These are phyloP conservation scores for Boloria selene DNA, from an alignment of 2,888 invertebrate species.

Conservation along the genomic window DNA sequence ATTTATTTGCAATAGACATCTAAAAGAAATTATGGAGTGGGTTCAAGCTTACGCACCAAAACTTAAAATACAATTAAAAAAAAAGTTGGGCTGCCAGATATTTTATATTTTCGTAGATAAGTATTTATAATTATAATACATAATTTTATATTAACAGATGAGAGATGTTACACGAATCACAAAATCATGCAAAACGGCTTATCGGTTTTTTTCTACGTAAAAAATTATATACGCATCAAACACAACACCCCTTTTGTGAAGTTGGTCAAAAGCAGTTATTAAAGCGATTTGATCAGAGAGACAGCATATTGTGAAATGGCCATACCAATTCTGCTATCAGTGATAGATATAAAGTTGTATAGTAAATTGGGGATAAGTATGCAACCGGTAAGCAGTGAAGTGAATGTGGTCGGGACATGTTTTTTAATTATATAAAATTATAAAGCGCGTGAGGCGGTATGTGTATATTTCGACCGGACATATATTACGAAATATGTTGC, in stretches of 20 bases:
- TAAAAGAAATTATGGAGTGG: too few species aligned
- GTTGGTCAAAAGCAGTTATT: neutral
- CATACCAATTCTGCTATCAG: slow-evolving; percentile 23
- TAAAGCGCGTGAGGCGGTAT: slow-evolving; percentile 34
- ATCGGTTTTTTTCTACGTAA: too few species aligned
- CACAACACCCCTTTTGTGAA: neutral
- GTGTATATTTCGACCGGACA: slow-evolving; percentile 31
- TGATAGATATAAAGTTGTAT: slow-evolving; percentile 26
- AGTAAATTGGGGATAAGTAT: slow-evolving; percentile 32
- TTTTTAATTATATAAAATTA: slow-evolving; percentile 33
- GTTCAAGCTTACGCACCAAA: too few species aligned
- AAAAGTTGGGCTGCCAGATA: too few species aligned
- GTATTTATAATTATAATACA: too few species aligned
- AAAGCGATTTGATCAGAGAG: neutral
- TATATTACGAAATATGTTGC: slow-evolving; percentile 30
- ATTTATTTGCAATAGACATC: too few species aligned
- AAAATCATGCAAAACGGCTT: too few species aligned
- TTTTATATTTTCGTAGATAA: too few species aligned
- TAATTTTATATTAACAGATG: too few species aligned
- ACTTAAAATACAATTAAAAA: too few species aligned
- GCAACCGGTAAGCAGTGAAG: slow-evolving; percentile 25
- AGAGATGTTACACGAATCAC: too few species aligned
- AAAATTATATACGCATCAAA: too few species aligned
- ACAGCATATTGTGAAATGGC: slow-evolving; percentile 17
- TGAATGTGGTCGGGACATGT: slow-evolving; percentile 39